These are phyloP conservation scores for Tribolium castaneum DNA, from an alignment of 1,140 invertebrate species.

Conservation along the genomic window DNA sequence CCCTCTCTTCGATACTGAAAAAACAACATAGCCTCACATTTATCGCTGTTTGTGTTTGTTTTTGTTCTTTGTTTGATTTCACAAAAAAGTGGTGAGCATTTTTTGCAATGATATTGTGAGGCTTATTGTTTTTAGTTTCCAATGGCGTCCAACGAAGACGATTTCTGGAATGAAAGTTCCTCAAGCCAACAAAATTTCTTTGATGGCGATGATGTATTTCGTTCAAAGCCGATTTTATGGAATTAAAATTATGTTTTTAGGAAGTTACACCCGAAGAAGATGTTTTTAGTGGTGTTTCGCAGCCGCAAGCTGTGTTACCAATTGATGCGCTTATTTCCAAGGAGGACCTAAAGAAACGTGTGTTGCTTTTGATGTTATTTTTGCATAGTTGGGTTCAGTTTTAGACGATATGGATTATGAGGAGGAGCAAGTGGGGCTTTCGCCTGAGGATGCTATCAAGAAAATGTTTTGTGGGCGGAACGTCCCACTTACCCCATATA, in stretches of 20 bases:
- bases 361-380: constrained; percentile 4
- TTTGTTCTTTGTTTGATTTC: too few species aligned
- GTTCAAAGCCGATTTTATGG: too few species aligned
- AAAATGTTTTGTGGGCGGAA: constrained; percentile 54
- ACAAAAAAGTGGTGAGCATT: too few species aligned
- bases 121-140: not conserved
- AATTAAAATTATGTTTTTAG: constrained; percentile 41
- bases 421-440: constrained; percentile 33
- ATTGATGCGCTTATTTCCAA: constrained; percentile 59
- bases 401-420: constrained; percentile 52
- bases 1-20: too few species aligned
- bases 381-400: constrained; percentile 40
- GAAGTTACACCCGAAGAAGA: constrained; percentile 12
- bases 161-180: constrained; percentile 60
- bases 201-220: constrained; percentile 56
- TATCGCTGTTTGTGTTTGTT: too few species aligned
- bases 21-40: too few species aligned
- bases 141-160: constrained; percentile 48
- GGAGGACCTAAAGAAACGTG: constrained; percentile 52
- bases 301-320: constrained; percentile 49
- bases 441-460: constrained; percentile 55
- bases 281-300: constrained; percentile 45
- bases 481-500: constrained; percentile 50
- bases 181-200: constrained; percentile 55
- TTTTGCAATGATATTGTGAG: too few species aligned